These are phyloP conservation scores for Notiomystis cincta DNA, from an alignment of 2,113 vertebrate genomes.

Conservation along the genomic window DNA sequence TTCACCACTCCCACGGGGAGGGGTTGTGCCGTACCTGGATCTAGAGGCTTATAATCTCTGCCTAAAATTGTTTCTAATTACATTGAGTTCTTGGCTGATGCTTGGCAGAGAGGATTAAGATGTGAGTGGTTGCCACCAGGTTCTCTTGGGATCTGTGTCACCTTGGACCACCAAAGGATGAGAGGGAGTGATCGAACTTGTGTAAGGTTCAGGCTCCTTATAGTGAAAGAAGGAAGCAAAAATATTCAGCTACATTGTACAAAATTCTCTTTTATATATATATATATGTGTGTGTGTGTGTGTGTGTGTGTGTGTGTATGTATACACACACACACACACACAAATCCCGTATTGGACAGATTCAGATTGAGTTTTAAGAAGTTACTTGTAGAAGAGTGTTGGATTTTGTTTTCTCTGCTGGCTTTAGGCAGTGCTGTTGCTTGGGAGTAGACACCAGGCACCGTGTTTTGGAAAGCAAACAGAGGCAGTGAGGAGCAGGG, in stretches of 20 bases:
- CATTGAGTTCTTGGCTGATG: neutral
- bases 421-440: constrained; percentile 74
- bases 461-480: constrained; percentile 49
- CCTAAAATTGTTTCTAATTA: neutral
- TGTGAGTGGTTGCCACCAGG: fast-evolving
- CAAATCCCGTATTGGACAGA: constrained; percentile 67
- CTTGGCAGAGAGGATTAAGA: neutral
- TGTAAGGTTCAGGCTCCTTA: neutral
- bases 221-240: constrained; percentile 67
- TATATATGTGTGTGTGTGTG: neutral
- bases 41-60: neutral
- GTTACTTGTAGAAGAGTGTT: constrained; percentile 68
- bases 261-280: constrained; percentile 63
- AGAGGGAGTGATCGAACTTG: neutral
- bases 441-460: constrained; percentile 65
- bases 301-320: neutral
- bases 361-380: constrained; percentile 66
- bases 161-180: neutral
- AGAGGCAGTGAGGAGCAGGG: constrained; percentile 60
- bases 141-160: neutral
- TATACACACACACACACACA: constrained; percentile 55
- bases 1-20: neutral
- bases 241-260: constrained; percentile 70
- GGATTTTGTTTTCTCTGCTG: constrained; percentile 75
- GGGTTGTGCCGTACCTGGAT: neutral